These are phyloP conservation scores for Tribolium castaneum DNA, from an alignment of 1,140 invertebrate genomes.

Conservation along the genomic window DNA sequence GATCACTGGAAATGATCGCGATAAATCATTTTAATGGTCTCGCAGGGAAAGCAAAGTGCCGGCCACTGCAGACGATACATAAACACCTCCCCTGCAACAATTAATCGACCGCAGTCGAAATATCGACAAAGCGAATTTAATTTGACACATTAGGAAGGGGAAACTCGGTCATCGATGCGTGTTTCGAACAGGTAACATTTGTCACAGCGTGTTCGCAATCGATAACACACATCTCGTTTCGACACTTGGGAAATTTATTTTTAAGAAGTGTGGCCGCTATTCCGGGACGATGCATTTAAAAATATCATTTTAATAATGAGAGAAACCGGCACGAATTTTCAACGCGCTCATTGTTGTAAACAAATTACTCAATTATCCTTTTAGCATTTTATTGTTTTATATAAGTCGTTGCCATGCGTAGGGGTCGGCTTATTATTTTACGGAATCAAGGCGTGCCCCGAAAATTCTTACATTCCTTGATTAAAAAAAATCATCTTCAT, in stretches of 20 bases:
- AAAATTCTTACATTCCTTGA: background rate
- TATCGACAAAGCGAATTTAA: constrained; percentile 13
- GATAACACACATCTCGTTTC: background rate
- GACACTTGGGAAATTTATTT: background rate
- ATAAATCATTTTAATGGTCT: constrained; percentile 30
- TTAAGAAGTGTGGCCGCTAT: background rate
- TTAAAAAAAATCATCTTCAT: background rate
- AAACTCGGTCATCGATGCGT: constrained; percentile 8
- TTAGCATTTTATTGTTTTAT: constrained; percentile 9
- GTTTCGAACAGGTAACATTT: constrained; percentile 8
- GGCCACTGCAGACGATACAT: background rate
- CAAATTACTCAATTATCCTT: constrained; percentile 20
- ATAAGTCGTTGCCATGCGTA: background rate
- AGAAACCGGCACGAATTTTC: background rate
- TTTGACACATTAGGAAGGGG: constrained; percentile 1
- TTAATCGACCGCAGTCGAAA: constrained; percentile 14
- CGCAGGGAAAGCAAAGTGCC: background rate
- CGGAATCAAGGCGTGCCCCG: background rate
- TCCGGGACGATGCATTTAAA: background rate
- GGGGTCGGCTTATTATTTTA: background rate
- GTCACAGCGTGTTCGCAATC: background rate
- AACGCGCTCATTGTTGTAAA: background rate
- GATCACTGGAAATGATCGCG: constrained; percentile 20
- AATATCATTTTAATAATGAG: background rate
- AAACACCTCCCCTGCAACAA: constrained; percentile 19